phyloP scores from a whole-genome alignment of 1,140 invertebrate genomes.

The Gryllus bimaculatus region DNA sequence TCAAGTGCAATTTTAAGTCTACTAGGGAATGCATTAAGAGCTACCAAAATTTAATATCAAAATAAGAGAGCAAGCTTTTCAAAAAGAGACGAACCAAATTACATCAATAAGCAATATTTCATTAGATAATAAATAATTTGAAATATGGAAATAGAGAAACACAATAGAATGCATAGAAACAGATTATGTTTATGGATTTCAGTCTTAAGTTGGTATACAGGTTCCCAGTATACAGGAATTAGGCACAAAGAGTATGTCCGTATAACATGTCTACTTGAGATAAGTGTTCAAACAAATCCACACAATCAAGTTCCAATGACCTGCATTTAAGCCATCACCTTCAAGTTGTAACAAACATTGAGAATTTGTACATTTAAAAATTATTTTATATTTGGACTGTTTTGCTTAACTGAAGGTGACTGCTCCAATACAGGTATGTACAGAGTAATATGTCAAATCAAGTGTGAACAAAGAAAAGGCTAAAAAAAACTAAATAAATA shows the following conservation, averaged over 20 bases:
- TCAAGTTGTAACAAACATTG: background rate
- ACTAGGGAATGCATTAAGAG: conserved; percentile 13
- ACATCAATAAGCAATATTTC: conserved; percentile 14
- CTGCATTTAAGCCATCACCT: background rate
- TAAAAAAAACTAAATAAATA: background rate
- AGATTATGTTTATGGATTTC: background rate
- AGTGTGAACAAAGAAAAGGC: background rate
- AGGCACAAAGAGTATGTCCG: background rate
- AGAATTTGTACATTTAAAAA: too few species aligned
- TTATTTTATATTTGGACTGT: background rate
- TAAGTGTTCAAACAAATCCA: background rate
- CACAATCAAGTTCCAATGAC: background rate
- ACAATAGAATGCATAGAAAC: background rate
- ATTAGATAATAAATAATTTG: background rate
- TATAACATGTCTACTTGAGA: conserved; percentile 1
- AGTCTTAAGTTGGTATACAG: background rate
- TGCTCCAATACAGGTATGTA: background rate
- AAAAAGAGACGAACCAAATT: conserved; percentile 16
- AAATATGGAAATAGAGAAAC: conserved; percentile 10
- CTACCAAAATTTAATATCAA: conserved; percentile 16
- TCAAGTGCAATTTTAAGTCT: conserved; percentile 2
- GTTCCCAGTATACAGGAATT: background rate
- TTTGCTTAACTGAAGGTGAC: background rate
- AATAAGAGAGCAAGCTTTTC: conserved; percentile 16
- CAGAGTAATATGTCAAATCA: background rate